Evolutionary conservation across 2,113 vertebrate species (phyloP).

Genomic region (Scortum barcoo): DNA sequence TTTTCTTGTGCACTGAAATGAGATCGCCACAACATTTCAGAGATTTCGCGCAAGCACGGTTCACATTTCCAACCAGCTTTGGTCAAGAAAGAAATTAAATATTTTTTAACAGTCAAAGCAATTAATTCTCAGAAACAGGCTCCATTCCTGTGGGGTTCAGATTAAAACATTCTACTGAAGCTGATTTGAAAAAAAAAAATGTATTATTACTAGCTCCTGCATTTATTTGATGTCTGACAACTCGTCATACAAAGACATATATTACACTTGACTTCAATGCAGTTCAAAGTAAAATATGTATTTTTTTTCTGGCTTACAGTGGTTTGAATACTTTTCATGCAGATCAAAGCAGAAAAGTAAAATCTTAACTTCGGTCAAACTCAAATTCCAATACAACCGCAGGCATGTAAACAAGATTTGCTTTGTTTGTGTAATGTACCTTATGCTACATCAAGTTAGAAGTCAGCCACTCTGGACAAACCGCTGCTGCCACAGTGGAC

Average conservation of each 20-base stretch:
- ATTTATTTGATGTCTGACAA: constrained; percentile 74
- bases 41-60: constrained; percentile 33
- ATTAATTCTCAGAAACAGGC: constrained; percentile 60
- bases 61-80: constrained; percentile 47
- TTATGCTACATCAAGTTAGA: constrained; percentile 46
- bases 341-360: constrained; percentile 75
- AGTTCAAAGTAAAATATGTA: constrained; percentile 73
- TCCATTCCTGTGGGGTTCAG: constrained; percentile 51
- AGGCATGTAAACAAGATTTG: constrained; percentile 69
- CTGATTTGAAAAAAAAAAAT: constrained; percentile 39
- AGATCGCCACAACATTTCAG: constrained; percentile 53
- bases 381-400: constrained; percentile 57
- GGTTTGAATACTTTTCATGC: constrained; percentile 59
- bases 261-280: constrained; percentile 64
- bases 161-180: constrained; percentile 60
- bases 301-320: constrained; percentile 41
- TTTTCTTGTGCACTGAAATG: constrained; percentile 40
- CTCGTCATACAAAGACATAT: constrained; percentile 67
- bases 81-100: constrained; percentile 62
- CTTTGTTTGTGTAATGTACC: constrained; percentile 63
- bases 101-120: constrained; percentile 52
- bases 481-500: constrained; percentile 31
- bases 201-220: constrained; percentile 56
- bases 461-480: constrained; percentile 40
- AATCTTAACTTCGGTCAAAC: constrained; percentile 70